Evolutionary conservation across 1,140 invertebrate genomes (phyloP), one percentile per base, ranked within the genome.

Genomic region (Pollicipes pollicipes): DNA sequence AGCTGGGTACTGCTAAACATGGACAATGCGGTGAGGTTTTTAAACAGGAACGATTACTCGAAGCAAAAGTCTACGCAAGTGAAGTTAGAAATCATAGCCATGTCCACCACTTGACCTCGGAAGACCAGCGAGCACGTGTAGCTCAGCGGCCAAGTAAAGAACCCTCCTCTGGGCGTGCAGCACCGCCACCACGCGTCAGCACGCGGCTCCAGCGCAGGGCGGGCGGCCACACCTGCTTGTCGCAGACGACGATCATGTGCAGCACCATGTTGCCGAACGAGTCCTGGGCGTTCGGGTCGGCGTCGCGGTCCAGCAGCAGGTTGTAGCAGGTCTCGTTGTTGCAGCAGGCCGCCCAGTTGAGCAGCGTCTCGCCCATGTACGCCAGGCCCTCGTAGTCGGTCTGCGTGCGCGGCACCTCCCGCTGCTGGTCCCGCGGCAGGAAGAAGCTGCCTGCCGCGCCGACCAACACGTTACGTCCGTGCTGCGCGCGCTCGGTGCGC

Each of bases 271-370:
- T 98, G 8, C 91, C 92, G 77, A 93, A 93, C 0, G 86, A 87
- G 77, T 96, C 93, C 78, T 95, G 91, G 0, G 86, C 82, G 79
- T 98, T 93, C 0, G 95, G 95, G 82, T 98, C 87, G 0, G 95
- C 93, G 24, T 90, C 91, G 68, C 86, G 87, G 72, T 97, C 93
- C 24, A 98, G 82, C 0, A 98, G 83, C 67, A 96, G 84, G 81
- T 98, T 97, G 79, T 98, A 99, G n/a, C 97, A 94, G 68, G 92
- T 92, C 80, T 97, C 93, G 78, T 97, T 95, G 66, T 91, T 91
- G 77, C 93, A 92, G 82, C 94, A 97, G 21, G 95, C 95, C 0
- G 96, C 92, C 93, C 96, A 98, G 0, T 95, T 88, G 29, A 98
- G 81, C 0, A 95, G 95, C 78, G 95, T 97, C 80, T 99, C 95